Conservation (phyloP, 2,888 invertebrate genomes). For the Megastigmus dorsalis region DNA sequence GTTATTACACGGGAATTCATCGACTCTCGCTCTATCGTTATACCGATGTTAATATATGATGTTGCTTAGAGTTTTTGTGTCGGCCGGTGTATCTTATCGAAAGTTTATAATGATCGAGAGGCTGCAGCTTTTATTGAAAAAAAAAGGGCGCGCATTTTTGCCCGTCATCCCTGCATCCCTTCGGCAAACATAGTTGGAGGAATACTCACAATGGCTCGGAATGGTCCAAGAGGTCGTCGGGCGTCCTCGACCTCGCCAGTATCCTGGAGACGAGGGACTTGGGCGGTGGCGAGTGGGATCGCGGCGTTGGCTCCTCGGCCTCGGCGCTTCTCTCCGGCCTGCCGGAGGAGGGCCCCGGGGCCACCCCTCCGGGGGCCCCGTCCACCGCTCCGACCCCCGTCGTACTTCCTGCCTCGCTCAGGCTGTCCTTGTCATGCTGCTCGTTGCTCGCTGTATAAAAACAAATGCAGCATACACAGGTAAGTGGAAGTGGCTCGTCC, state of each 20-base stretch:
- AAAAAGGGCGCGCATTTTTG: too few species aligned
- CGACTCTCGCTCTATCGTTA: too few species aligned
- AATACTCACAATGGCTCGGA: slow-evolving; percentile 75
- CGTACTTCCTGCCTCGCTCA: slow-evolving; percentile 74
- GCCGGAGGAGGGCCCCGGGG: slow-evolving; percentile 54
- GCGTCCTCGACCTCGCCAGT: slow-evolving; percentile 67
- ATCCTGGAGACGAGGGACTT: slow-evolving; percentile 69
- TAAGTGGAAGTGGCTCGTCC: too few species aligned
- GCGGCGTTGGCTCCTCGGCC: slow-evolving; percentile 54
- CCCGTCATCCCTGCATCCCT: too few species aligned
- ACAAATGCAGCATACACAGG: too few species aligned
- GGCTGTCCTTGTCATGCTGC: slow-evolving; percentile 75
- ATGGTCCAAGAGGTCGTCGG: slow-evolving; percentile 71
- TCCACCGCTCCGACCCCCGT: slow-evolving; percentile 70
- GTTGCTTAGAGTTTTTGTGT: too few species aligned
- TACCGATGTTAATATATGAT: too few species aligned
- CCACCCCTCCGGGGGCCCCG: slow-evolving; percentile 64
- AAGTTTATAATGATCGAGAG: background rate
- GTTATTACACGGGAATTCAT: too few species aligned
- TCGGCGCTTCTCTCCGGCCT: slow-evolving; percentile 10
- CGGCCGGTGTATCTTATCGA: too few species aligned
- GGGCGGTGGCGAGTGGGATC: slow-evolving; percentile 62
- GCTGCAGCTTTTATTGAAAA: too few species aligned
- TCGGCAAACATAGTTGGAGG: background rate
- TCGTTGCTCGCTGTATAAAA: slow-evolving; percentile 75